Conservation (phyloP, 2,888 invertebrate species). For the Amblyteles armatorius region DNA sequence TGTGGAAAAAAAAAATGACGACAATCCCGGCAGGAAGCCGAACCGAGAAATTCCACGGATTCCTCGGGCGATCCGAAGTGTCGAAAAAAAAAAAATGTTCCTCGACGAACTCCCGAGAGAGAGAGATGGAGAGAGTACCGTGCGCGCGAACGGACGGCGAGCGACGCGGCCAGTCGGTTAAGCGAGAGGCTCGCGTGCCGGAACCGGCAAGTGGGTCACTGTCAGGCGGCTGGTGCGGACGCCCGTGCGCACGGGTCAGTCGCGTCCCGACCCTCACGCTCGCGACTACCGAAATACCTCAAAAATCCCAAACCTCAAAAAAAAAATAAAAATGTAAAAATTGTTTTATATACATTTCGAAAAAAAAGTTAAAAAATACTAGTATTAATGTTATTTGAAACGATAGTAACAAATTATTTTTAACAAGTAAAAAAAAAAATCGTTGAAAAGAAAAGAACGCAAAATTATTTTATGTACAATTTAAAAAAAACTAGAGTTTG, state of each 20-base stretch:
- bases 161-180: slow-evolving; percentile 43
- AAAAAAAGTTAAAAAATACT: neutral
- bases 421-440: too few relatives aligned
- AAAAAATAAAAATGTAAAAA: neutral
- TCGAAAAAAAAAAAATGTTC: slow-evolving; percentile 3
- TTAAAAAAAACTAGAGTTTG: too few relatives aligned
- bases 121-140: neutral
- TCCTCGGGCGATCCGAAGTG: too few relatives aligned
- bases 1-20: neutral
- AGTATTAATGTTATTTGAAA: neutral
- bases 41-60: neutral
- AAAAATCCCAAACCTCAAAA: neutral
- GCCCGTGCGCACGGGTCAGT: neutral
- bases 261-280: neutral
- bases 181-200: slow-evolving; percentile 65
- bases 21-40: neutral
- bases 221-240: slow-evolving; percentile 66
- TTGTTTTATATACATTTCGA: neutral
- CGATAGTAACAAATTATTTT: too few relatives aligned
- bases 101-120: neutral
- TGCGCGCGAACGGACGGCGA: slow-evolving; percentile 56
- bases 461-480: too few relatives aligned
- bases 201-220: slow-evolving; percentile 80
- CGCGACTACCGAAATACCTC: neutral
- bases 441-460: too few relatives aligned